Base-by-base conservation (phyloP, 2,113 vertebrate genomes). In the Gasterosteus nipponicus region DNA sequence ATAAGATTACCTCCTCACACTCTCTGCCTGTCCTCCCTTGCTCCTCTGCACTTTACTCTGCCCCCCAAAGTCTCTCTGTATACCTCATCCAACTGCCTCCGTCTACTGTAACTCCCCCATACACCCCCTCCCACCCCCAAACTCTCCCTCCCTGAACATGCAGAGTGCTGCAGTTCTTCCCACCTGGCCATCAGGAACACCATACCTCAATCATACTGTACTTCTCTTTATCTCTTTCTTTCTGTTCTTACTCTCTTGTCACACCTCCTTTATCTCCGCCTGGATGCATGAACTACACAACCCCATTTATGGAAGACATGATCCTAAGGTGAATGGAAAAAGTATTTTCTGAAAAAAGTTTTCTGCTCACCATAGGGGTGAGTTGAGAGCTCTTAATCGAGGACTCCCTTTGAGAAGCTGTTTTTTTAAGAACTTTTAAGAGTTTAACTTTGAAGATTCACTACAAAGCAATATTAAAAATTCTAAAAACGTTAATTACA, bases 1-100 rank as follows among this genome's bases (percentile, higher is more conserved):
- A 89, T 91, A 89, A 90, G 87, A 91, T 84, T 81, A 77, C 83
- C 79, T 78, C 82, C 75, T 69, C 73, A 80, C 57, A 63, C 66
- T 66, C 49, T 62, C 71, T 56, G 71, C 67, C 77, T 84, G 80
- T 80, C 81, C 79, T 87, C 74, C 81, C 73, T 75, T 54, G 76
- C 53, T 80, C 61, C 66, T 69, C 80, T 68, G 69, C 64, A 65
- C 86, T 81, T 75, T 73, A 79, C 75, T 62, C 75, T 38, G 47
- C 61, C 26, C 35, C 22, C 22, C 22, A 26, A 26, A 18, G 44
- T 69, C 64, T n/a, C 35, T 29, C 53, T 61, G 10, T 70, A 26
- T 59, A 51, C 62, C 58, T 83, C 77, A 64, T 62, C 77, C 51
- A 56, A 44, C 54, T 26, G 11, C 39, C 69, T 56, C 10, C 18